A percentile compares a stretch with the other conserved stretches of the same genome.
Evolutionary conservation across 1,140 invertebrate genomes (phyloP).

Genomic region (Micrasema minimum): DNA sequence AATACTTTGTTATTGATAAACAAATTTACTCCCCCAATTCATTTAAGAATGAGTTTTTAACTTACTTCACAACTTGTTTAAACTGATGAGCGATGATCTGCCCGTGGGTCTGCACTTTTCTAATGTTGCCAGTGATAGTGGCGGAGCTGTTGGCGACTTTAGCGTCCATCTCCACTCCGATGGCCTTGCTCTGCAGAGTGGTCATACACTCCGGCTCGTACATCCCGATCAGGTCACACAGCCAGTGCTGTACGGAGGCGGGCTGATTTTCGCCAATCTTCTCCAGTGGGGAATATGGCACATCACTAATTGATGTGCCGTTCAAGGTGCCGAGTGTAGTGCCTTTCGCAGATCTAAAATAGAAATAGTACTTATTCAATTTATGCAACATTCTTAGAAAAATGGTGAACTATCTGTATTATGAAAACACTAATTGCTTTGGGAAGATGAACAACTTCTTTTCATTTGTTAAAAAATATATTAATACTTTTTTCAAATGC

Average conservation of each 20-base stretch:
- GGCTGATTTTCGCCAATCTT: constrained; percentile 62
- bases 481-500: too few species aligned
- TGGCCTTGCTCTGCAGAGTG: constrained; percentile 81
- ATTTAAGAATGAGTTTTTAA: too few species aligned
- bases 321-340: constrained; percentile 9
- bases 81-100: constrained; percentile 66
- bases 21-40: too few species aligned
- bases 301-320: constrained; percentile 7
- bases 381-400: too few species aligned
- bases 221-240: constrained; percentile 72
- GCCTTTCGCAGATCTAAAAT: constrained; percentile 30
- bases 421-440: too few species aligned
- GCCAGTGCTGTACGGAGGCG: constrained; percentile 70
- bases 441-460: too few species aligned
- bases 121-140: constrained; percentile 66
- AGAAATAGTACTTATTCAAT: too few species aligned
- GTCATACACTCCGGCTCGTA: constrained; percentile 84
- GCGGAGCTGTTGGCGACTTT: constrained; percentile 63
- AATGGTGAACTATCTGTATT: too few species aligned
- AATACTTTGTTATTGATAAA: too few species aligned
- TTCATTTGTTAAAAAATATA: too few species aligned
- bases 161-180: constrained; percentile 69
- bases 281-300: constrained; percentile 57
- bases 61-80: constrained; percentile 65
- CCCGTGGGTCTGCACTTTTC: constrained; percentile 66